Conservation (phyloP, 2,888 invertebrate species). For the Tiphia femorata region DNA sequence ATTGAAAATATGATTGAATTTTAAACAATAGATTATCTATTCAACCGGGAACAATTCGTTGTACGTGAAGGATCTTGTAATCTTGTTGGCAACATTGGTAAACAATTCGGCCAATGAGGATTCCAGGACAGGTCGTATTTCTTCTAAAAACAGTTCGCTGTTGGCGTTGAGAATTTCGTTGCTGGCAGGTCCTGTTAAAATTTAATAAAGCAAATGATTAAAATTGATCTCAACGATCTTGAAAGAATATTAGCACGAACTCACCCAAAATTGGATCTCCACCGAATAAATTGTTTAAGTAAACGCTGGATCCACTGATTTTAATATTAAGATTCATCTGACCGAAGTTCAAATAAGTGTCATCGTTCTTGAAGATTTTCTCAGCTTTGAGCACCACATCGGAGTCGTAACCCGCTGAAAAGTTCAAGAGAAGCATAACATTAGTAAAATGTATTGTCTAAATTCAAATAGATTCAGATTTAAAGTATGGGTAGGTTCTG, state of each 20-base stretch:
- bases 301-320: constrained; percentile 74
- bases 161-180: constrained; percentile 79
- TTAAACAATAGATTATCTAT: too few relatives aligned
- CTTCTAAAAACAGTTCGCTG: constrained; percentile 76
- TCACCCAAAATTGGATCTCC: constrained; percentile 76
- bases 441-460: too few relatives aligned
- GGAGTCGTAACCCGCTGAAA: constrained; percentile 76
- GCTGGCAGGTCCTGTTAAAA: constrained; percentile 74
- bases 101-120: constrained; percentile 76
- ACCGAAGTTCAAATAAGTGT: constrained; percentile 75
- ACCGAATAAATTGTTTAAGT: constrained; percentile 77
- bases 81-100: constrained; percentile 79
- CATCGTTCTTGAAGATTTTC: constrained; percentile 71
- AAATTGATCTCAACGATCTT: not conserved
- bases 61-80: constrained; percentile 78
- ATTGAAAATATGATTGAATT: too few relatives aligned
- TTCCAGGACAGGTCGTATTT: constrained; percentile 78
- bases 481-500: too few relatives aligned
- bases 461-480: too few relatives aligned
- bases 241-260: constrained; percentile 23
- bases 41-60: constrained; percentile 76
- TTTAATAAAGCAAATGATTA: not conserved
- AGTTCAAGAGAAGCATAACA: too few relatives aligned
- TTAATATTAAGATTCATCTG: constrained; percentile 75
- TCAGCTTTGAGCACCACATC: constrained; percentile 77